Evolutionary conservation across 2,113 vertebrate genomes (phyloP), one percentile per base, ranked within the genome.

Genomic region (Pyrgilauda ruficollis): DNA sequence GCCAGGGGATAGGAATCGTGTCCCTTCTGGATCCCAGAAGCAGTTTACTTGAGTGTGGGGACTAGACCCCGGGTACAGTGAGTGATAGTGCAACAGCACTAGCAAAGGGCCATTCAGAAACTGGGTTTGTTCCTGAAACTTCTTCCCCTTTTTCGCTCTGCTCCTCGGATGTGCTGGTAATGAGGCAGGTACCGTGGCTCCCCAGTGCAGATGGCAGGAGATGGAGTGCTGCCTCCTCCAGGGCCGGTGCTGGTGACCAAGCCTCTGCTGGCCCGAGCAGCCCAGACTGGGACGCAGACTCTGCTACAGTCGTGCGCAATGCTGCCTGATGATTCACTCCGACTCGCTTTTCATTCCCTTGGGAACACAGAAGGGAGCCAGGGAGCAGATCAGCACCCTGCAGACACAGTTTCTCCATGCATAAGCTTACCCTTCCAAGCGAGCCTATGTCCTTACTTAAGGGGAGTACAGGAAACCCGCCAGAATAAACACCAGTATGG

Each of bases 61-160:
- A 7, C 41, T 31, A 18, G 58, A 33, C 1, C 11, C 47, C 0
- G 0, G 33, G 39, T 21, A 21, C n/a, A 47, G 77, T 0, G 0
- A 61, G 55, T 18, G 61, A 24, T 24, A 11, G 31, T 5, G 14
- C 63, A 27, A 9, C 62, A 83, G 39, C 2, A 1, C 35, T 10
- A n/a, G 59, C 0, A 0, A 63, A 64, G 56, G 2, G 9, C 63
- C 0, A 2, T 13, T 77, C 47, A 74, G 67, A 80, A 76, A 20
- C 39, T 19, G 78, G 2, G 0, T 67, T 84, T 63, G 24, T 22
- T 74, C 87, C 63, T 33, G 50, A 73, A 50, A 67, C n/a, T 66
- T 24, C 52, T 63, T 77, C 58, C 53, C 21, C 2, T 39, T 90
- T 43, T 58, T 1, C 41, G 53, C 62, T 22, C 2, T 7, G 14